phyloP scores from a whole-genome alignment of 2,888 invertebrate genomes.

The Sepioteuthis lessoniana region DNA sequence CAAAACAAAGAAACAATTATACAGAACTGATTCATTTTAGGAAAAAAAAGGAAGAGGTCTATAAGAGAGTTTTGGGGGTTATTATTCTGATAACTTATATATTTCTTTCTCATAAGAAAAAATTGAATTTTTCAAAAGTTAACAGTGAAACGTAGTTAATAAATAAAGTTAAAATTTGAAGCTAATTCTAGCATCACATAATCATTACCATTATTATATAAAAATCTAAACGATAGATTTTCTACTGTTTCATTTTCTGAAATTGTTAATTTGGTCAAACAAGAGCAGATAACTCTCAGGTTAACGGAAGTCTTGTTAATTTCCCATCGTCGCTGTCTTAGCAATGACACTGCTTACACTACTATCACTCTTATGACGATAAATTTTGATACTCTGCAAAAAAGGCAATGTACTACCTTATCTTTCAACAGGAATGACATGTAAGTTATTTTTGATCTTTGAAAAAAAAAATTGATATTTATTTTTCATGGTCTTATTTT shows the following conservation, averaged over 20 bases:
- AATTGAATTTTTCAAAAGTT: no score
- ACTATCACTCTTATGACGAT: background rate
- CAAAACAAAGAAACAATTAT: no score
- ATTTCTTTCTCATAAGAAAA: no score
- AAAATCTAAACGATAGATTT: no score
- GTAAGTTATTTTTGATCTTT: background rate
- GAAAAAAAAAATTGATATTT: background rate
- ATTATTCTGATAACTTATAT: no score
- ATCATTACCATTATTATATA: no score
- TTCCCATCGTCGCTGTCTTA: background rate
- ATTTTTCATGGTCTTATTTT: background rate
- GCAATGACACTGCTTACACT: background rate
- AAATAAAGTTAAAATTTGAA: no score
- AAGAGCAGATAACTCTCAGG: background rate
- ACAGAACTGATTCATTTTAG: no score
- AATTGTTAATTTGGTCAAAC: background rate
- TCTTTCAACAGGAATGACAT: background rate
- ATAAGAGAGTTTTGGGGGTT: no score
- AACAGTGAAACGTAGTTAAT: no score
- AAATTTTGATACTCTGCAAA: conserved; percentile 16
- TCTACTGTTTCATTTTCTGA: background rate
- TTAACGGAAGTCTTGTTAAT: background rate
- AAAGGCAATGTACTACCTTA: background rate
- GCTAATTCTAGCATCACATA: no score
- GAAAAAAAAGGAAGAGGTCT: no score